These are phyloP conservation scores for Gorsachius magnificus DNA, from an alignment of 2,797 vertebrate genomes.

Conservation along the genomic window DNA sequence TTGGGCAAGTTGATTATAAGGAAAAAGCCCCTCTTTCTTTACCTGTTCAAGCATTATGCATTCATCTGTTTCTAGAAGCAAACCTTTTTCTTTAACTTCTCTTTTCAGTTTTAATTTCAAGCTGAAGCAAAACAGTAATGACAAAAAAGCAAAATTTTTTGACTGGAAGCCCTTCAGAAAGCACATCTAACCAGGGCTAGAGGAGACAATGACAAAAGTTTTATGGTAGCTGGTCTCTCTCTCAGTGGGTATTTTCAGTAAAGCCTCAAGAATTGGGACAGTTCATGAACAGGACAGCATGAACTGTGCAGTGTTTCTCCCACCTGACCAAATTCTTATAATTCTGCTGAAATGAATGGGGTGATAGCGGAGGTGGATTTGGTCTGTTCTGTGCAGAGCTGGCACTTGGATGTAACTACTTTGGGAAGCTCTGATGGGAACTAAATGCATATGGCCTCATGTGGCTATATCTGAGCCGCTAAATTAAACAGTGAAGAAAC, in stretches of 20 bases:
- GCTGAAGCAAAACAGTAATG: background rate
- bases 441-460: accelerated
- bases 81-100: background rate
- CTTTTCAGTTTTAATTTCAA: background rate
- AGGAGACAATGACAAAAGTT: background rate
- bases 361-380: background rate
- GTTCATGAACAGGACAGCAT: background rate
- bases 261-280: background rate
- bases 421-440: background rate
- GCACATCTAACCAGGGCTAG: background rate
- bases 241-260: background rate
- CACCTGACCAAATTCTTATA: background rate
- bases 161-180: background rate
- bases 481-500: background rate
- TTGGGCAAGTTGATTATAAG: background rate
- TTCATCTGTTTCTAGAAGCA: background rate
- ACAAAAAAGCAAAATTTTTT: background rate
- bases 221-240: background rate
- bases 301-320: background rate
- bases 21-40: background rate
- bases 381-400: background rate
- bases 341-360: background rate
- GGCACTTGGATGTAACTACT: background rate
- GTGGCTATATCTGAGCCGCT: background rate
- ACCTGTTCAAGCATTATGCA: background rate